Conservation (phyloP, 2,797 vertebrate species). For the Melanogrammus aeglefinus region DNA sequence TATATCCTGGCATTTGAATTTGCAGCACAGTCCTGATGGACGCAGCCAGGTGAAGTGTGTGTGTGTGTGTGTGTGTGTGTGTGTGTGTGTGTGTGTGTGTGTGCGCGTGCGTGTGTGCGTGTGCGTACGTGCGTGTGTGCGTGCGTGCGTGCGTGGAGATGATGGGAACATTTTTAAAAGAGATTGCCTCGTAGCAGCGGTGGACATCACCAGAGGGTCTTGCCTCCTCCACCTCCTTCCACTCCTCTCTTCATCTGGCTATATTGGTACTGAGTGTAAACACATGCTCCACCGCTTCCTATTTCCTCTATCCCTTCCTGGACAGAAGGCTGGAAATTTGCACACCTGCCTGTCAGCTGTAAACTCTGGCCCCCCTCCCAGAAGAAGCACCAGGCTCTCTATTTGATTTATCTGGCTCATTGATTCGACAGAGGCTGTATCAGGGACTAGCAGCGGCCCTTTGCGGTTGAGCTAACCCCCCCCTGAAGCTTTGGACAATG, state of each 20-base stretch:
- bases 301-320: neutral
- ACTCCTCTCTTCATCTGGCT: conserved; percentile 4
- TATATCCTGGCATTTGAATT: conserved; percentile 48
- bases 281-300: conserved; percentile 26
- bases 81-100: conserved; percentile 13
- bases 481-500: conserved; percentile 57
- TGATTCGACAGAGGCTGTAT: conserved; percentile 53
- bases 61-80: conserved; percentile 14
- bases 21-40: conserved; percentile 46
- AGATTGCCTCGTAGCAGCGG: conserved; percentile 48
- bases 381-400: conserved; percentile 19
- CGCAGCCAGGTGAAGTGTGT: neutral
- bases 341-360: conserved; percentile 44
- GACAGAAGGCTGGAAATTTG: neutral
- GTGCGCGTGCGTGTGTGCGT: conserved; percentile 11
- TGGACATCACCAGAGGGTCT: conserved; percentile 30
- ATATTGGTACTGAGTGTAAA: conserved; percentile 29
- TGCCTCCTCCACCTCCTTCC: conserved; percentile 25
- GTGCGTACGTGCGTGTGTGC: conserved; percentile 10
- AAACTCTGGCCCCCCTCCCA: conserved; percentile 12
- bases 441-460: conserved; percentile 42
- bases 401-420: conserved; percentile 33
- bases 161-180: conserved; percentile 58
- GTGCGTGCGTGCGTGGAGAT: conserved; percentile 2
- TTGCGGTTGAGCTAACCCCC: conserved; percentile 57